Evolutionary conservation across 2,113 vertebrate species (phyloP).

Genomic region (Corythaeola cristata): DNA sequence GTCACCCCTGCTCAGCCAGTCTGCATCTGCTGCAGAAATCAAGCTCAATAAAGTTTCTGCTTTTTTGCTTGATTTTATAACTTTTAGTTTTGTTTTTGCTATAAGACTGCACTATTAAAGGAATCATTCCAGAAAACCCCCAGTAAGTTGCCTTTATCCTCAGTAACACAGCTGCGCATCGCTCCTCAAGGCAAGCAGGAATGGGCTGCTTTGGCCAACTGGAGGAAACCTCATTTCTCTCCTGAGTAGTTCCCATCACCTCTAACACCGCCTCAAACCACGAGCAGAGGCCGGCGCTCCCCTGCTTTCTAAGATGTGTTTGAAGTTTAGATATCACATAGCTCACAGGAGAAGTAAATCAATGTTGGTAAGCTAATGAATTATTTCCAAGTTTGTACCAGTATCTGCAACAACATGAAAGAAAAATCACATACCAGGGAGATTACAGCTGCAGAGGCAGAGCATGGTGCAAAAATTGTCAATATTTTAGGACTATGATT

Average conservation of each 20-base stretch:
- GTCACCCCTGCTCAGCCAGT: neutral
- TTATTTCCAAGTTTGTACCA: conserved; percentile 77
- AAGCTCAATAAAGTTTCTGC: neutral
- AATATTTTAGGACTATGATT: conserved; percentile 32
- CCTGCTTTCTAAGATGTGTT: neutral
- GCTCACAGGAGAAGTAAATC: conserved; percentile 70
- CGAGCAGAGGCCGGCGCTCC: neutral
- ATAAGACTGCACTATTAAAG: neutral
- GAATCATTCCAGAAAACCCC: neutral
- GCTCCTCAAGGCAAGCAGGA: neutral
- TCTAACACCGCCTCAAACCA: neutral
- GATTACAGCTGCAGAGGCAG: conserved; percentile 63
- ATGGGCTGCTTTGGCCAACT: neutral
- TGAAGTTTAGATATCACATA: conserved; percentile 55
- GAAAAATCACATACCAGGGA: conserved; percentile 69
- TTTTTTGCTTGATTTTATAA: neutral
- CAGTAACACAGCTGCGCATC: neutral
- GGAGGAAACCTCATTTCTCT: neutral
- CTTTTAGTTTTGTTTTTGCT: neutral
- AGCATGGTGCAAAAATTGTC: neutral
- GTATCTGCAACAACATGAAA: conserved; percentile 78
- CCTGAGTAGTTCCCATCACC: neutral
- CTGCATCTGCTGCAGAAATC: neutral
- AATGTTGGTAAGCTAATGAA: conserved; percentile 77
- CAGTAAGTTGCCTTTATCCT: neutral